These are phyloP conservation scores for Danaus chrysippus DNA, from an alignment of 2,888 invertebrate genomes.

Conservation along the genomic window DNA sequence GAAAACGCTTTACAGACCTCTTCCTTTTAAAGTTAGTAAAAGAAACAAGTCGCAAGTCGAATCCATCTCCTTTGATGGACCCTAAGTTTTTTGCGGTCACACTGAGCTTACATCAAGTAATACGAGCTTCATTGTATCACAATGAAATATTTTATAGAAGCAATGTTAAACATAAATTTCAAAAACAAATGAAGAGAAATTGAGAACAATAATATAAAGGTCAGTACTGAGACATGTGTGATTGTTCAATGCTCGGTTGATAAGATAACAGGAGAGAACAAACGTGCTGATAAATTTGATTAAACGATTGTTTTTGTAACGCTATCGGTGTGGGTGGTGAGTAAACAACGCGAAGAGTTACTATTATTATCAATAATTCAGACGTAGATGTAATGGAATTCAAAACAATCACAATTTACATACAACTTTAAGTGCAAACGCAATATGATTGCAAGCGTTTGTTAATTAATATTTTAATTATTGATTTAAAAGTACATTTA, in stretches of 20 bases:
- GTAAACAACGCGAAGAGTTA: slow-evolving; percentile 18
- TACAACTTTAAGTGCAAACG: background rate
- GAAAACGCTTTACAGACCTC: slow-evolving; percentile 1
- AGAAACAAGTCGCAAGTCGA: slow-evolving; percentile 18
- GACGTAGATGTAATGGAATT: slow-evolving; percentile 10
- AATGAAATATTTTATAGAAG: background rate
- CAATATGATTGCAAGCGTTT: too few species aligned
- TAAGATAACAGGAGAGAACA: slow-evolving; percentile 23
- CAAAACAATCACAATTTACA: slow-evolving; percentile 8
- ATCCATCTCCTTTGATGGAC: slow-evolving; percentile 10
- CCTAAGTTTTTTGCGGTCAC: slow-evolving; percentile 13
- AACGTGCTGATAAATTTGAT: slow-evolving; percentile 25
- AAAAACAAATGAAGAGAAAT: too few species aligned
- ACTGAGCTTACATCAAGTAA: slow-evolving; percentile 12
- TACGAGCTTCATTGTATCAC: background rate
- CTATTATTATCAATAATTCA: slow-evolving; percentile 13
- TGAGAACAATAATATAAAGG: background rate
- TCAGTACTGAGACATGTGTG: background rate
- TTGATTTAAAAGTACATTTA: too few species aligned
- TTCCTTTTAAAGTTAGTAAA: slow-evolving; percentile 9
- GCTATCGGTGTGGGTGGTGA: slow-evolving; percentile 21
- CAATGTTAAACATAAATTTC: too few species aligned
- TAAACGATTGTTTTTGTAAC: slow-evolving; percentile 30
- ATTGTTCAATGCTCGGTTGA: slow-evolving; percentile 24
- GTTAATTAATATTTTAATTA: too few species aligned